phyloP scores from a whole-genome alignment of 2,797 vertebrate genomes.

The Anniella stebbinsi region DNA sequence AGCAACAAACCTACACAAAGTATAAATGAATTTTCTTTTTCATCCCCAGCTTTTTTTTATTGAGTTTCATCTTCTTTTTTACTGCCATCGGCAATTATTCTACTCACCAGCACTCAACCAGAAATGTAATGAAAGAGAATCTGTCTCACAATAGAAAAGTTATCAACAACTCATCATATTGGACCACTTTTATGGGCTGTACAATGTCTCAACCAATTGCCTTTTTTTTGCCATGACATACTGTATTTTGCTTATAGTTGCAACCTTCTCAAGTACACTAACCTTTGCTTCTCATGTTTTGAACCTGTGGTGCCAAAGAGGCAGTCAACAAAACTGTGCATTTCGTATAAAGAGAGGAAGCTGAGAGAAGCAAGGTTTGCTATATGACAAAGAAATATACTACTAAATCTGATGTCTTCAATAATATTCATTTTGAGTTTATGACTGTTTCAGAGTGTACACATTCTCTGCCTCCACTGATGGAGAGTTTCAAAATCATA shows the following conservation, averaged over 20 bases:
- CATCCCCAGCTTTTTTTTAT: slow-evolving; percentile 70
- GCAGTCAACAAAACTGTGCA: not conserved
- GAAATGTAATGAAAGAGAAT: slow-evolving; percentile 73
- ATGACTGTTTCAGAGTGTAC: not conserved
- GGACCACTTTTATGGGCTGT: slow-evolving; percentile 31
- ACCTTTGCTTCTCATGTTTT: not conserved
- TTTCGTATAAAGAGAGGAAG: not conserved
- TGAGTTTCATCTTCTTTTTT: slow-evolving; percentile 72
- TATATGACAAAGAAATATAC: not conserved
- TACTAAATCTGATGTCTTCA: not conserved
- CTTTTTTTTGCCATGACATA: slow-evolving; percentile 19
- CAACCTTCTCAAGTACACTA: not conserved
- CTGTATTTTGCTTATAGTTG: slow-evolving; percentile 19
- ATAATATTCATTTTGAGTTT: not conserved
- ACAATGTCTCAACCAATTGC: slow-evolving; percentile 53
- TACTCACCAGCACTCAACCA: slow-evolving; percentile 69
- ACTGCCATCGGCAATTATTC: slow-evolving; percentile 68
- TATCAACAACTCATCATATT: slow-evolving; percentile 56
- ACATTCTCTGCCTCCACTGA: not conserved
- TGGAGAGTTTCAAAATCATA: not conserved
- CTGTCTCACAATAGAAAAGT: slow-evolving; percentile 67
- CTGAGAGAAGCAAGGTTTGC: not conserved
- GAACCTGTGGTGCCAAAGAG: not conserved
- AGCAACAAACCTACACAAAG: slow-evolving; percentile 46
- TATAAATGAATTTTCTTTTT: slow-evolving; percentile 72